A percentile compares a stretch with the other conserved stretches of the same genome.
These are phyloP conservation scores for Dolichotis patagonum DNA, from an alignment of 2,113 vertebrate species.

Conservation along the genomic window DNA sequence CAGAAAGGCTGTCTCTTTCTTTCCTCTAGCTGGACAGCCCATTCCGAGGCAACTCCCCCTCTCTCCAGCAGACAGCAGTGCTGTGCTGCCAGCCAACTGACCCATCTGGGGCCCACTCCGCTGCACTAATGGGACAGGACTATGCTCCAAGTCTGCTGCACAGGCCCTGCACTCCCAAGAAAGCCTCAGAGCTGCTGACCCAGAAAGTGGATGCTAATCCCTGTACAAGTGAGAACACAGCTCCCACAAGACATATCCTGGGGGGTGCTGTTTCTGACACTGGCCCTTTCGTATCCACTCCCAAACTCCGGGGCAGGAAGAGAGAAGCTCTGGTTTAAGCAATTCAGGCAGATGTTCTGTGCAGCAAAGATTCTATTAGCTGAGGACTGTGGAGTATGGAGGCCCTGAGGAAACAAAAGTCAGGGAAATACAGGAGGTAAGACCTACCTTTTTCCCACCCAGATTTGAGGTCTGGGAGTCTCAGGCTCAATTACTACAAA, in stretches of 20 bases:
- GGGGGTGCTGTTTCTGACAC: not conserved
- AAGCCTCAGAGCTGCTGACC: not conserved
- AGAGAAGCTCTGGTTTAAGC: not conserved
- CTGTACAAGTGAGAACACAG: not conserved
- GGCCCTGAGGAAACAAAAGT: not conserved
- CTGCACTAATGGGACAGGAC: not conserved
- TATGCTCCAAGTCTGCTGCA: not conserved
- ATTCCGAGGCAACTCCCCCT: not conserved
- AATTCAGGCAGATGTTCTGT: not conserved
- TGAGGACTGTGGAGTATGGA: not conserved
- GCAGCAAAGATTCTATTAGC: not conserved
- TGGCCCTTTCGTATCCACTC: not conserved
- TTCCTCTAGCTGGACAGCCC: not conserved
- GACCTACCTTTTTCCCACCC: not conserved
- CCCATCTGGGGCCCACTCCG: not conserved
- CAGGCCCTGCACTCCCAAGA: too few species aligned
- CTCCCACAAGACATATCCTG: not conserved
- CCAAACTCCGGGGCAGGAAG: not conserved
- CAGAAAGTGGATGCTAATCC: not conserved
- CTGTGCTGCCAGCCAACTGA: too few species aligned
- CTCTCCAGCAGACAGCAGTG: not conserved
- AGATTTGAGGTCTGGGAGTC: rapidly evolving
- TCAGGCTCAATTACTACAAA: constrained; percentile 60
- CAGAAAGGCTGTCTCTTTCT: not conserved
- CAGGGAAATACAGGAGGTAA: not conserved